Percentiles rank a stretch among this genome's conserved stretches.
phyloP scores from a whole-genome alignment of 1,140 invertebrate genomes.

The Liolophura sinensis region DNA sequence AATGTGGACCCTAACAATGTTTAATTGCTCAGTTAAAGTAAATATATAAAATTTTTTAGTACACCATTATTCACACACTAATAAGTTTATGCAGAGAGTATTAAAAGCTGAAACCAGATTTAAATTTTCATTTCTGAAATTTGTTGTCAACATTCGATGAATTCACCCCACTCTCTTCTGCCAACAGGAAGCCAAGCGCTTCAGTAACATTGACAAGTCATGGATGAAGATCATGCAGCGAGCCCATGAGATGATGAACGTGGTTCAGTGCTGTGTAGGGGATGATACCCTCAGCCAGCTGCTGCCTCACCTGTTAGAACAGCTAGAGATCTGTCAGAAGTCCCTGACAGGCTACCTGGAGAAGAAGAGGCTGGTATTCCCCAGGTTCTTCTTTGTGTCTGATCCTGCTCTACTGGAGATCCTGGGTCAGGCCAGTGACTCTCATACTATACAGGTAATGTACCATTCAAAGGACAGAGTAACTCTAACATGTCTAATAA shows the following conservation, averaged over 20 bases:
- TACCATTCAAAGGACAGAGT: no score
- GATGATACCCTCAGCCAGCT: conserved; percentile 92
- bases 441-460: conserved; percentile 84
- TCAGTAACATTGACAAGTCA: conserved; percentile 96
- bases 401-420: conserved; percentile 96
- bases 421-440: conserved; percentile 95
- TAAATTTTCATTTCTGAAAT: background rate
- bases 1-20: no score
- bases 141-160: background rate
- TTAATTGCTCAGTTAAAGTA: no score
- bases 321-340: conserved; percentile 96
- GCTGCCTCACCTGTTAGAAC: conserved; percentile 92
- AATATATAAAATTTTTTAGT: no score
- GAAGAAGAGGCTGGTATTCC: conserved; percentile 95
- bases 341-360: conserved; percentile 95
- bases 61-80: no score
- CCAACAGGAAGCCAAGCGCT: conserved; percentile 63
- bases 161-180: background rate
- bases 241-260: conserved; percentile 92
- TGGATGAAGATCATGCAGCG: conserved; percentile 99
- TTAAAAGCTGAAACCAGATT: no score
- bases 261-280: conserved; percentile 93
- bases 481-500: no score
- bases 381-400: conserved; percentile 97
- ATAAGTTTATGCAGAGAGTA: no score